These are phyloP conservation scores for Telenomus remus DNA, from an alignment of 1,140 invertebrate genomes.

Conservation along the genomic window DNA sequence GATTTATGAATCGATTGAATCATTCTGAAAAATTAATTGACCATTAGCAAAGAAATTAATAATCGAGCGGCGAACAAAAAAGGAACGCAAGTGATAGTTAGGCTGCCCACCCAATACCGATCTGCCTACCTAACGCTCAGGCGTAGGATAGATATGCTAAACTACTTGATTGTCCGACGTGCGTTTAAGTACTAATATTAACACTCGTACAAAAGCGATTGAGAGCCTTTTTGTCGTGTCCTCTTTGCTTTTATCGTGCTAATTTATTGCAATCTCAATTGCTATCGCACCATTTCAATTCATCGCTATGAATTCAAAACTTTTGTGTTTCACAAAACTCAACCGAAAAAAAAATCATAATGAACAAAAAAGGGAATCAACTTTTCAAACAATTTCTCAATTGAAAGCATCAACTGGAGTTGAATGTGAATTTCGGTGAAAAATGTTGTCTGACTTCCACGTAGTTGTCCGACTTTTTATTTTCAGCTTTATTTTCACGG, in stretches of 20 bases:
- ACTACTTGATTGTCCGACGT: slow-evolving; percentile 44
- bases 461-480: too few relatives aligned
- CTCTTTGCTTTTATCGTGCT: slow-evolving; percentile 44
- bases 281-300: slow-evolving; percentile 23
- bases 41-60: slow-evolving; percentile 36
- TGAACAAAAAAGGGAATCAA: too few relatives aligned
- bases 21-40: slow-evolving; percentile 16
- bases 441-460: too few relatives aligned
- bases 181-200: slow-evolving; percentile 54
- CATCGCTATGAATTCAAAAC: slow-evolving; percentile 14
- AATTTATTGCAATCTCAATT: slow-evolving; percentile 29
- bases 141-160: slow-evolving; percentile 52
- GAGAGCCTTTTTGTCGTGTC: slow-evolving; percentile 28
- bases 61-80: slow-evolving; percentile 10
- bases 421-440: too few relatives aligned
- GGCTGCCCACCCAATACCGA: slow-evolving; percentile 40
- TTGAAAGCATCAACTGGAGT: too few relatives aligned
- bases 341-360: too few relatives aligned
- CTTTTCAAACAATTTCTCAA: too few relatives aligned
- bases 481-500: too few relatives aligned
- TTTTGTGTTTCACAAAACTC: background rate
- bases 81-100: slow-evolving; percentile 22
- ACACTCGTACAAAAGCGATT: slow-evolving; percentile 40
- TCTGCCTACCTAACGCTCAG: slow-evolving; percentile 26
- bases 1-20: slow-evolving; percentile 21